Conservation (phyloP, 2,888 invertebrate genomes). For the Dyspetes luteomarginatus region DNA sequence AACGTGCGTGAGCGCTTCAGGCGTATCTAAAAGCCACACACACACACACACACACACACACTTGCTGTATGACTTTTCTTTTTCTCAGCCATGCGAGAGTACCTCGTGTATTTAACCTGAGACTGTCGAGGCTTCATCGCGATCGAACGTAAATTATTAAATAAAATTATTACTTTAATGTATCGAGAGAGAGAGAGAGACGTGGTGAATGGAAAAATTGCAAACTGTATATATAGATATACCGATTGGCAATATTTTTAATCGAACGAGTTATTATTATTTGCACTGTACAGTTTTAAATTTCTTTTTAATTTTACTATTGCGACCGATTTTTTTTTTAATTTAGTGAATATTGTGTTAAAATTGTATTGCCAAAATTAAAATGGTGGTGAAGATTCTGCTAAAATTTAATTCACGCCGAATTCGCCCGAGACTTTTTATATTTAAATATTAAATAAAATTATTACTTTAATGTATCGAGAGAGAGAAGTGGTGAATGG, state of each 20-base stretch:
- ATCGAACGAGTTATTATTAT: too few species aligned
- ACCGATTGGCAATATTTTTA: background rate
- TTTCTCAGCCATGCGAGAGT: conserved; percentile 47
- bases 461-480: conserved; percentile 69
- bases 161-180: conserved; percentile 71
- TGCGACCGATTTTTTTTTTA: too few species aligned
- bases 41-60: too few species aligned
- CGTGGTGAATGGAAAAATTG: background rate
- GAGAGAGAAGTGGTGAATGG: too few species aligned
- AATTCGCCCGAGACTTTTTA: too few species aligned
- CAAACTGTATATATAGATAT: conserved; percentile 14
- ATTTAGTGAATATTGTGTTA: too few species aligned
- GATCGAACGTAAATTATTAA: conserved; percentile 71
- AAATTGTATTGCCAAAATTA: too few species aligned
- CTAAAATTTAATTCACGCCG: too few species aligned
- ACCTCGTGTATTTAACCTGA: conserved; percentile 10
- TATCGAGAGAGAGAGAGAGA: too few species aligned
- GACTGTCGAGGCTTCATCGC: conserved; percentile 58
- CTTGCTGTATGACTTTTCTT: conserved; percentile 18
- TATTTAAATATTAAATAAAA: conserved; percentile 71
- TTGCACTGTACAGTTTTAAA: too few species aligned
- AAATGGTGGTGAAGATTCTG: too few species aligned
- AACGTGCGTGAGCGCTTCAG: conserved; percentile 24
- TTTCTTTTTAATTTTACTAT: too few species aligned
- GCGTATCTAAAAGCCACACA: conserved; percentile 35